Evolutionary conservation across 2,888 invertebrate genomes (phyloP).

Genomic region (Caenorhabditis imperialis): DNA sequence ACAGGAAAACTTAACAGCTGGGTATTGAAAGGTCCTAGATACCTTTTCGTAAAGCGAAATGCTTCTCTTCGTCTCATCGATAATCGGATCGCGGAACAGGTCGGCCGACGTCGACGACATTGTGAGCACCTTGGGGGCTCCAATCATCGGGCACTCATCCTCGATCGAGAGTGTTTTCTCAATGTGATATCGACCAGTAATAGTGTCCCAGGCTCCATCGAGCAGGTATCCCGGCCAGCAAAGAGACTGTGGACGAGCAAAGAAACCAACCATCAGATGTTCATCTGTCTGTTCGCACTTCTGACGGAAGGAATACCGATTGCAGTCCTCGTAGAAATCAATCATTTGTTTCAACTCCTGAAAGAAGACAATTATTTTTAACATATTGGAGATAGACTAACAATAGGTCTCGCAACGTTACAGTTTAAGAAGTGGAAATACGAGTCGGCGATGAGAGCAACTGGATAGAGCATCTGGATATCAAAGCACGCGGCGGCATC

Average conservation of each 20-base stretch:
- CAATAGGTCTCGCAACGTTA: conserved; percentile 21
- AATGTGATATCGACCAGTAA: conserved; percentile 29
- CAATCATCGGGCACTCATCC: conserved; percentile 40
- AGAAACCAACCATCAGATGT: conserved; percentile 43
- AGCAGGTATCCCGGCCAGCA: conserved; percentile 34
- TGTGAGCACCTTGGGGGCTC: conserved; percentile 26
- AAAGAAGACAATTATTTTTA: background rate
- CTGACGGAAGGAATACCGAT: conserved; percentile 12
- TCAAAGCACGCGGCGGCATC: conserved; percentile 32
- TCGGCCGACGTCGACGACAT: conserved; percentile 27
- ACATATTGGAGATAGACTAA: conserved; percentile 4
- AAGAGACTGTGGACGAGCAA: conserved; percentile 29
- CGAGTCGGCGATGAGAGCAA: conserved; percentile 70
- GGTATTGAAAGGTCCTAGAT: background rate
- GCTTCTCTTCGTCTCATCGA: conserved; percentile 15
- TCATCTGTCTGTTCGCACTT: conserved; percentile 18
- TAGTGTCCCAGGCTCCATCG: conserved; percentile 51
- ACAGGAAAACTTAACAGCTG: no score
- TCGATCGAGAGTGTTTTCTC: conserved; percentile 13
- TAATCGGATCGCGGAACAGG: conserved; percentile 18
- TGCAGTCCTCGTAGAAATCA: conserved; percentile 38
- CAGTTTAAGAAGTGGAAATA: conserved; percentile 67
- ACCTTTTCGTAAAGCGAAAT: conserved; percentile 5
- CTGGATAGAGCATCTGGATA: conserved; percentile 56
- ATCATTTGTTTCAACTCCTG: conserved; percentile 43